These are phyloP conservation scores for Globia sparganii DNA, from an alignment of 2,888 invertebrate genomes.

Conservation along the genomic window DNA sequence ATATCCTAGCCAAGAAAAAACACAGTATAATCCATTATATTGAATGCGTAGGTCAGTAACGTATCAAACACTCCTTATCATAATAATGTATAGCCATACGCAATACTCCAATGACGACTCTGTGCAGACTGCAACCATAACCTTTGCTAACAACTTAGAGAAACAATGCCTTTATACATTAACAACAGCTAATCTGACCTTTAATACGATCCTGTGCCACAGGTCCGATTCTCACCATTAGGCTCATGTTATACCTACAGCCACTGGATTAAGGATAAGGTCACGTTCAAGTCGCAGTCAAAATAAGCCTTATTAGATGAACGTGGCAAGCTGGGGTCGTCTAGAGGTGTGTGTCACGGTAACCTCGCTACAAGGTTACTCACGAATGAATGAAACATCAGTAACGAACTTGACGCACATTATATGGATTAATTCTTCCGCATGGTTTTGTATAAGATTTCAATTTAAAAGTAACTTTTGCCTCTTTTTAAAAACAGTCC, in stretches of 20 bases:
- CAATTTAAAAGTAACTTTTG: neutral
- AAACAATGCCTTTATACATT: slow-evolving; percentile 10
- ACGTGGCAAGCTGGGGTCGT: slow-evolving; percentile 60
- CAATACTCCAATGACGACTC: neutral
- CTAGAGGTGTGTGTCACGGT: slow-evolving; percentile 66
- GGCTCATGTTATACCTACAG: slow-evolving; percentile 62
- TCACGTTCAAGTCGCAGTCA: slow-evolving; percentile 67
- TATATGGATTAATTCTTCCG: slow-evolving; percentile 4
- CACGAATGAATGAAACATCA: slow-evolving; percentile 50
- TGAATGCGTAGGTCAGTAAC: slow-evolving; percentile 20
- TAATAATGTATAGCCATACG: neutral
- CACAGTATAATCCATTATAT: neutral
- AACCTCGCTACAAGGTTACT: slow-evolving; percentile 62
- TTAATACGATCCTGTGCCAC: neutral
- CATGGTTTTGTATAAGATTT: neutral
- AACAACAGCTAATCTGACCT: slow-evolving; percentile 17
- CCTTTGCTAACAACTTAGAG: slow-evolving; percentile 30
- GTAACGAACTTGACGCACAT: slow-evolving; percentile 3
- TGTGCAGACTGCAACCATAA: slow-evolving; percentile 17
- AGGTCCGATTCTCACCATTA: slow-evolving; percentile 13
- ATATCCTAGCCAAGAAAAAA: neutral
- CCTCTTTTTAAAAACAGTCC: neutral
- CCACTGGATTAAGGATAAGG: slow-evolving; percentile 62
- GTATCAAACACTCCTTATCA: neutral
- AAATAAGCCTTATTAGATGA: slow-evolving; percentile 65